Evolutionary conservation across 2,113 vertebrate genomes (phyloP).

Genomic region (Dicaeum eximium): DNA sequence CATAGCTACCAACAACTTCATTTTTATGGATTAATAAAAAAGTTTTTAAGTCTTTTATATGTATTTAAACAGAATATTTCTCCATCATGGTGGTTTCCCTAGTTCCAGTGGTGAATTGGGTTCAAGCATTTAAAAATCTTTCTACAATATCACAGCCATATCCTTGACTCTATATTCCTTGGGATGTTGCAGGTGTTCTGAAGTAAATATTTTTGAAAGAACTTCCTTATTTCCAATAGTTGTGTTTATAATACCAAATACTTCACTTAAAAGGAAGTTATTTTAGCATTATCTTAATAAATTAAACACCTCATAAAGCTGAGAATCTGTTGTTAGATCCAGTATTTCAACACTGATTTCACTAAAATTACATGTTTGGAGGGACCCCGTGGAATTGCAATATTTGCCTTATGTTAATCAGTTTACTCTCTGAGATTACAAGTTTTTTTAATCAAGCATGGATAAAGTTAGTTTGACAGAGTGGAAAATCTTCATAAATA

Average conservation of each 20-base stretch:
- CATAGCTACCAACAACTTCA: not conserved
- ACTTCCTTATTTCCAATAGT: slow-evolving; percentile 37
- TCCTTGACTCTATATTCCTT: not conserved
- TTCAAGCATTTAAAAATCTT: not conserved
- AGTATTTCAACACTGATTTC: slow-evolving; percentile 52
- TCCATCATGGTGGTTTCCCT: not conserved
- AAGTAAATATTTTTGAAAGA: slow-evolving; percentile 40
- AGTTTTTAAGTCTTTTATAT: not conserved
- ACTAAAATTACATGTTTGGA: slow-evolving; percentile 61
- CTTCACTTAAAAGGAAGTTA: slow-evolving; percentile 23
- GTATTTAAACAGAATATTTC: not conserved
- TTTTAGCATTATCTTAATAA: slow-evolving; percentile 28
- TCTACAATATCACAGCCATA: not conserved
- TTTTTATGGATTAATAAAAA: not conserved
- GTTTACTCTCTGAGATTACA: slow-evolving; percentile 11
- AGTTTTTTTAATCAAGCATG: slow-evolving; percentile 23
- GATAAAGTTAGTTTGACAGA: not conserved
- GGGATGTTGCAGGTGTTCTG: slow-evolving; percentile 17
- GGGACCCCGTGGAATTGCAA: slow-evolving; percentile 3
- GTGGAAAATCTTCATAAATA: slow-evolving; percentile 22
- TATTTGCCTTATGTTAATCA: slow-evolving; percentile 44
- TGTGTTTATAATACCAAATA: slow-evolving; percentile 34
- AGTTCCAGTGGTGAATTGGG: not conserved
- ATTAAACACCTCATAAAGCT: slow-evolving; percentile 50
- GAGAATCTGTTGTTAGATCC: slow-evolving; percentile 11